Conservation (phyloP, 2,113 vertebrate genomes). For the Phalacrocorax carbo region DNA sequence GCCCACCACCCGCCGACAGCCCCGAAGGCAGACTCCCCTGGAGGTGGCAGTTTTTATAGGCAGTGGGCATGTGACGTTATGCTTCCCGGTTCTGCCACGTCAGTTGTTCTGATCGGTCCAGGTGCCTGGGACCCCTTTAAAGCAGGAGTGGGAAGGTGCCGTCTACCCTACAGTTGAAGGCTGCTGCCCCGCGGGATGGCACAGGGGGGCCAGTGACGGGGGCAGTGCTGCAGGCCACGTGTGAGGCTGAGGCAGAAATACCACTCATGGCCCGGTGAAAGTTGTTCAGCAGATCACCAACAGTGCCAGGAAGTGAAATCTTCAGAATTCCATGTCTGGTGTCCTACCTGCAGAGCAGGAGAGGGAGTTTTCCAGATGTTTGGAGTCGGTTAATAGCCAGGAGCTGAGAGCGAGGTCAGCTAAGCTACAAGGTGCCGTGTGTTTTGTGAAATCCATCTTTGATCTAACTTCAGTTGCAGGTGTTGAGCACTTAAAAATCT, state of each 20-base stretch:
- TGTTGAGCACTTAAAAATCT: background rate
- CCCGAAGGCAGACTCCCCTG: accelerated
- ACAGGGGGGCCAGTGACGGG: accelerated
- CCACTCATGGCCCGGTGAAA: accelerated
- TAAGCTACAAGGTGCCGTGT: background rate
- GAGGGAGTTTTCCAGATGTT: background rate
- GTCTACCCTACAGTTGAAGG: accelerated
- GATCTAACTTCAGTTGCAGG: background rate
- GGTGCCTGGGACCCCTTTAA: background rate
- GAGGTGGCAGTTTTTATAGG: background rate
- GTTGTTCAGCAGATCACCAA: background rate
- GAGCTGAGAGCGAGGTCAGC: background rate
- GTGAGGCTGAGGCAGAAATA: background rate
- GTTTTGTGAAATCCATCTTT: background rate
- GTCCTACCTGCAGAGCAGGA: background rate
- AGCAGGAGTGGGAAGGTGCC: background rate
- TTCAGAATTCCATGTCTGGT: accelerated
- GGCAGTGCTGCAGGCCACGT: accelerated
- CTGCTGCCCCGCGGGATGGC: accelerated
- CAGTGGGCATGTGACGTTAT: accelerated
- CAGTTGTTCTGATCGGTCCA: too few species aligned
- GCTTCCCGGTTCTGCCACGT: accelerated
- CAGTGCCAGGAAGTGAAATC: accelerated
- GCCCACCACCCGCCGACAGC: accelerated
- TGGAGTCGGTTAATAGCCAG: accelerated